Percentiles rank a stretch among this genome's conserved stretches.
phyloP scores from a whole-genome alignment of 2,113 vertebrate genomes.

The Mormyrus iriodes region DNA sequence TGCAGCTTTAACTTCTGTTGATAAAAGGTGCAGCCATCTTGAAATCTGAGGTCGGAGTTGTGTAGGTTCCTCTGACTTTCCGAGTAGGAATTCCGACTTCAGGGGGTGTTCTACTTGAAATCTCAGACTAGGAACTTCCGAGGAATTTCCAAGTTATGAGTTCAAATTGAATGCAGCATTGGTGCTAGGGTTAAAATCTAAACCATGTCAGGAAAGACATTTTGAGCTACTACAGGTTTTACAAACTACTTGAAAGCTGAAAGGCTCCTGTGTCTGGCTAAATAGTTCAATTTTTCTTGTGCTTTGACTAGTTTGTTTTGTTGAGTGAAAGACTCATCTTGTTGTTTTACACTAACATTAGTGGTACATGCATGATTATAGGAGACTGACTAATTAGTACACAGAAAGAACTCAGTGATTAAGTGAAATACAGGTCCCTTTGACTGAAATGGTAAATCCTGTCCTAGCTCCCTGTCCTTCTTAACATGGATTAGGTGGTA shows the following conservation, averaged over 20 bases:
- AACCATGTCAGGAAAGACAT: neutral
- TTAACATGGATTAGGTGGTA: neutral
- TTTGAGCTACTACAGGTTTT: neutral
- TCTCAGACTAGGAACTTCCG: too few species aligned
- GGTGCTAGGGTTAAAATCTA: too few species aligned
- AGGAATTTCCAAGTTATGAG: too few species aligned
- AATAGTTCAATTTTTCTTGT: neutral
- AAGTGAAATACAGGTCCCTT: neutral
- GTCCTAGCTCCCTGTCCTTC: neutral
- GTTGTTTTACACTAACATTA: neutral
- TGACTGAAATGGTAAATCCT: neutral
- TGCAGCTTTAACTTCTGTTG: too few species aligned
- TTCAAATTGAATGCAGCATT: too few species aligned
- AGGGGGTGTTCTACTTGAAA: too few species aligned
- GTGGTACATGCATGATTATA: neutral
- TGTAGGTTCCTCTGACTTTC: too few species aligned
- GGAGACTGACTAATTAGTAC: neutral
- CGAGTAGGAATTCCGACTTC: too few species aligned
- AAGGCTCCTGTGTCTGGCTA: neutral
- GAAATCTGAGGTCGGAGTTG: too few species aligned
- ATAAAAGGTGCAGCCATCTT: too few species aligned
- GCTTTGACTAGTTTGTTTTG: neutral
- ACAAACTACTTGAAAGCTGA: neutral
- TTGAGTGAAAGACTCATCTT: neutral
- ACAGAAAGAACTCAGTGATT: neutral